These are phyloP conservation scores for Eilema depressum DNA, from an alignment of 2,888 invertebrate genomes.

Conservation along the genomic window DNA sequence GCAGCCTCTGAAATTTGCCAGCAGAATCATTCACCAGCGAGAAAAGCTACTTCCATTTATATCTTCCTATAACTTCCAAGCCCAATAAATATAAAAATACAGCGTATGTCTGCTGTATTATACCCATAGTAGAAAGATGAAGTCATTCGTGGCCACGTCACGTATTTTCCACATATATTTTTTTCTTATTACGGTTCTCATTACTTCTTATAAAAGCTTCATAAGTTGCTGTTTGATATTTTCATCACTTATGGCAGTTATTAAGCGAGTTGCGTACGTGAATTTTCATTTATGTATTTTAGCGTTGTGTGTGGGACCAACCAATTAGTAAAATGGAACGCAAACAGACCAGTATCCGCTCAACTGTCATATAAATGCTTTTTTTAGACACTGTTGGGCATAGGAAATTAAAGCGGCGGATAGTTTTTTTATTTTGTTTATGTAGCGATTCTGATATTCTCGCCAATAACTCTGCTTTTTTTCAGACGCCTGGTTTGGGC, in stretches of 20 bases:
- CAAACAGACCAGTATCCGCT: conserved; percentile 2
- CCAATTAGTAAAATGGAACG: conserved; percentile 4
- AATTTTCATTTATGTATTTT: background rate
- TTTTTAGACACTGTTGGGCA: too few species aligned
- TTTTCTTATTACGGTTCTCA: conserved; percentile 31
- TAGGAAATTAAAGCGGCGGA: too few species aligned
- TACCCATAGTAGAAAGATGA: conserved; percentile 16
- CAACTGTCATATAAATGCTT: background rate
- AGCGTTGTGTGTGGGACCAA: background rate
- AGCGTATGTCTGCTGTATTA: background rate
- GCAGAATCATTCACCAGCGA: background rate
- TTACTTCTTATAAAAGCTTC: conserved; percentile 33
- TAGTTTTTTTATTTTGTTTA: too few species aligned
- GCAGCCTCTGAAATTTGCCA: background rate
- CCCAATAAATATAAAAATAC: background rate
- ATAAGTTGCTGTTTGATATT: conserved; percentile 18
- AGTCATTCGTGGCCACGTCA: conserved; percentile 32
- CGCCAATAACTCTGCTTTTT: too few species aligned
- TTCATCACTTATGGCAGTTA: conserved; percentile 6
- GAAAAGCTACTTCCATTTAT: background rate
- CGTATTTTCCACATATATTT: conserved; percentile 36
- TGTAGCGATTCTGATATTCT: too few species aligned
- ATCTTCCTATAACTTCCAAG: too few species aligned
- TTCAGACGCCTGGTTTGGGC: too few species aligned
- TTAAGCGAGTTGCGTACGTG: background rate